phyloP scores from a whole-genome alignment of 2,797 vertebrate genomes.

The Falco columbarius region DNA sequence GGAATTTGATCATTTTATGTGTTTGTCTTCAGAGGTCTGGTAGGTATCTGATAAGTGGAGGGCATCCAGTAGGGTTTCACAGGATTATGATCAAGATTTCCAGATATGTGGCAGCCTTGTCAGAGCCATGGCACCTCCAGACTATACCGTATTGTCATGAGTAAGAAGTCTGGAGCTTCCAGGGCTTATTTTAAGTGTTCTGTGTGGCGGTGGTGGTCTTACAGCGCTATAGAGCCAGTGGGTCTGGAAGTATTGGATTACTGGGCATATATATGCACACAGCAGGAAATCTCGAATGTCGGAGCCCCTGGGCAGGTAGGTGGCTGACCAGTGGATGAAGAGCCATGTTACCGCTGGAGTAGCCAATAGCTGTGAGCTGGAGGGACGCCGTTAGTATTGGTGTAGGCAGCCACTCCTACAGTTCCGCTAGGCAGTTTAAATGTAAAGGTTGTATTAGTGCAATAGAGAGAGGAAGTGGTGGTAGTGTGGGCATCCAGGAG shows the following conservation, averaged over 20 bases:
- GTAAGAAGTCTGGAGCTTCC: not conserved
- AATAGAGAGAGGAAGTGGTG: not conserved
- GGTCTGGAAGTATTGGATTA: not conserved
- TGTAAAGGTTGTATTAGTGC: not conserved
- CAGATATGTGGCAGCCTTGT: not conserved
- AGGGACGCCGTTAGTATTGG: not conserved
- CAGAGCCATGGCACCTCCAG: not conserved
- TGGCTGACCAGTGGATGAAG: not conserved
- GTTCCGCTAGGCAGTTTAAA: not conserved
- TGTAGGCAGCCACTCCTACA: not conserved
- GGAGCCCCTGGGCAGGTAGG: not conserved
- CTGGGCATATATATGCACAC: not conserved
- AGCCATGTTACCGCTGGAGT: not conserved
- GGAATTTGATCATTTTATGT: not conserved
- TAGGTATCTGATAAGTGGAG: not conserved
- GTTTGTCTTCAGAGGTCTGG: not conserved
- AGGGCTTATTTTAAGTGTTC: not conserved
- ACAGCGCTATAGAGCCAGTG: not conserved
- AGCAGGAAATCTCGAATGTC: not conserved
- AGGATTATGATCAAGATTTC: not conserved
- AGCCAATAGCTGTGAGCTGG: not conserved
- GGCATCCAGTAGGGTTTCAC: not conserved
- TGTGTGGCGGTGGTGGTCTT: not conserved
- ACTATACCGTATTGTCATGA: not conserved
- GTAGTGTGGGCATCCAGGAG: not conserved